phyloP scores from a whole-genome alignment of 2,797 vertebrate genomes.

The Erethizon dorsatum region DNA sequence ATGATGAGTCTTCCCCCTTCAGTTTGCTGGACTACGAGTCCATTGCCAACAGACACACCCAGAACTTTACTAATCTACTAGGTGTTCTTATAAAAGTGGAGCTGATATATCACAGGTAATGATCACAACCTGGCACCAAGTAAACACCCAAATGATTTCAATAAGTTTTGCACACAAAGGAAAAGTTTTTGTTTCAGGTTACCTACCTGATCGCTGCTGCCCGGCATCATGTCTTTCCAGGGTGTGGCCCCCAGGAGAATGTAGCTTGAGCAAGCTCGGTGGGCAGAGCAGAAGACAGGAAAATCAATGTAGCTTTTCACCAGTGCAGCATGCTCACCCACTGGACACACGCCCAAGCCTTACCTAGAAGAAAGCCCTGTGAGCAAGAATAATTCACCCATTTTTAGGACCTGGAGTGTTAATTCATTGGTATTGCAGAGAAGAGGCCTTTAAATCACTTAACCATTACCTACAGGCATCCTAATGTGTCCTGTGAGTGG shows the following conservation, averaged over 20 bases:
- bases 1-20: not conserved
- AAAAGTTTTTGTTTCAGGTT: not conserved
- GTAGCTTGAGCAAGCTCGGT: not conserved
- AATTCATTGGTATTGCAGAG: not conserved
- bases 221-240: not conserved
- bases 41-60: not conserved
- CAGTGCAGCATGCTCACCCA: not conserved
- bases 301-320: not conserved
- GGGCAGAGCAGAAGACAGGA: not conserved
- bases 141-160: not conserved
- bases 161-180: not conserved
- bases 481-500: not conserved
- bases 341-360: not conserved
- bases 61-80: not conserved
- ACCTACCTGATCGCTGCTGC: not conserved
- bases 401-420: not conserved
- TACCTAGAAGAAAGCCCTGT: rapidly evolving
- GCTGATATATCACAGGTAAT: not conserved
- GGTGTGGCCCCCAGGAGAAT: rapidly evolving
- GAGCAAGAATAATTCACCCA: conserved; percentile 25
- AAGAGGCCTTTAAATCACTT: conserved; percentile 61
- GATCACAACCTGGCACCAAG: not conserved
- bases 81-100: not conserved
- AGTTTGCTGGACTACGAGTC: not conserved
- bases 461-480: conserved; percentile 68